These are phyloP conservation scores for Phrynosoma platyrhinos DNA, from an alignment of 2,113 vertebrate species.

Conservation along the genomic window DNA sequence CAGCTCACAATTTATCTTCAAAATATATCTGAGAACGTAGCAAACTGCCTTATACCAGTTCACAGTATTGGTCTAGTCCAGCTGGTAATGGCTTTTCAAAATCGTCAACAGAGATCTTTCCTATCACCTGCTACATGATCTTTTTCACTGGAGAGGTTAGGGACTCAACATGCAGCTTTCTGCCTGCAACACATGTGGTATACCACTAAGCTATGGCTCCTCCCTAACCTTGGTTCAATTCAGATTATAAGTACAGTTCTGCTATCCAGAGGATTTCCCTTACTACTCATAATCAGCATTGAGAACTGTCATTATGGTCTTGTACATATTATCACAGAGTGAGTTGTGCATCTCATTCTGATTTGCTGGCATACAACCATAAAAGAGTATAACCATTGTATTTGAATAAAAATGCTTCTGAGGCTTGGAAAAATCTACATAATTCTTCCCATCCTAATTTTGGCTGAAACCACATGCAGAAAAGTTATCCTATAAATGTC, in stretches of 20 bases:
- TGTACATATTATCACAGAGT: conserved; percentile 9
- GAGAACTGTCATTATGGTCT: background rate
- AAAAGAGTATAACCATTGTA: background rate
- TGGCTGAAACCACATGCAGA: conserved; percentile 16
- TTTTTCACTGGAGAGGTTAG: background rate
- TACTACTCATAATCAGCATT: background rate
- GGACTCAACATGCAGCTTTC: background rate
- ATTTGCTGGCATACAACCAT: background rate
- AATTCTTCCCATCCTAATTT: conserved; percentile 26
- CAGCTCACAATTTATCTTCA: too few relatives aligned
- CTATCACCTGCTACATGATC: background rate
- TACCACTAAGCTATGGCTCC: background rate
- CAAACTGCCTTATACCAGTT: background rate
- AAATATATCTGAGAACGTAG: background rate
- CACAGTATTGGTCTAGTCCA: background rate
- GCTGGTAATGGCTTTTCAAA: background rate
- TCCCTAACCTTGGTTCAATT: background rate
- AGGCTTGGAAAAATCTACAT: conserved; percentile 26
- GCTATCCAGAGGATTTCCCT: background rate
- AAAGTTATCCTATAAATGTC: background rate
- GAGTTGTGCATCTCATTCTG: background rate
- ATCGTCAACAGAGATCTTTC: background rate
- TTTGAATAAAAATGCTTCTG: conserved; percentile 2
- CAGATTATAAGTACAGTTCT: background rate
- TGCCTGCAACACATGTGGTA: background rate